phyloP scores from a whole-genome alignment of 1,140 invertebrate species.

The Zaprionus vittiger region DNA sequence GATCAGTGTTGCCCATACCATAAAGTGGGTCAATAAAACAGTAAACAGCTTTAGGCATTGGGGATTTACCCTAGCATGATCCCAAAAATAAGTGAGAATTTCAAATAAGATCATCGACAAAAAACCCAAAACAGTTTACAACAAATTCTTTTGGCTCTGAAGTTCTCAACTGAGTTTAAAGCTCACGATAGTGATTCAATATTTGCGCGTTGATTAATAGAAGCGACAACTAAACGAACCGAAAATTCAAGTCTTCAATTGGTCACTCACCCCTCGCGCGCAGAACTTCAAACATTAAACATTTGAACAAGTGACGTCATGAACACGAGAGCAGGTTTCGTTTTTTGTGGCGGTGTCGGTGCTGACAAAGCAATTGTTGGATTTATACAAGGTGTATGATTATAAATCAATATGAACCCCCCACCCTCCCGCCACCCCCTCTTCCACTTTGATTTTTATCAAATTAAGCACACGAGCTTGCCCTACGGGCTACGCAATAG shows the following conservation, averaged over 20 bases:
- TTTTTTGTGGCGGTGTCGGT: constrained; percentile 1
- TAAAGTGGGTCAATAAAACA: constrained; percentile 13
- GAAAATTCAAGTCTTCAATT: constrained; percentile 8
- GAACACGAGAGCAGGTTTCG: constrained; percentile 31
- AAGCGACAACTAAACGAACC: not conserved
- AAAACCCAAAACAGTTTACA: not conserved
- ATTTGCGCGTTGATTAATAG: not conserved
- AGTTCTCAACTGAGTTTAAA: not conserved
- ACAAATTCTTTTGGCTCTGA: not conserved
- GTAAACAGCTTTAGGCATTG: not conserved
- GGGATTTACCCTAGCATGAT: not conserved
- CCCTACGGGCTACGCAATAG: constrained; percentile 15
- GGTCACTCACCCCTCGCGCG: constrained; percentile 44
- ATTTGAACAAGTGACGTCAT: constrained; percentile 41
- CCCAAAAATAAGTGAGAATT: not conserved
- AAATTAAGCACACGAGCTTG: constrained; percentile 36
- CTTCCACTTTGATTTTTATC: not conserved
- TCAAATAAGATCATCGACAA: not conserved
- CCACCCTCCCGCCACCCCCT: not conserved
- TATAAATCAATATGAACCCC: constrained; percentile 18
- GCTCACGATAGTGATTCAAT: not conserved
- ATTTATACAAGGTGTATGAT: constrained; percentile 1
- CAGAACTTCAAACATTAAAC: constrained; percentile 18
- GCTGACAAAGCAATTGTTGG: constrained; percentile 41
- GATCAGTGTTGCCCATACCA: not conserved